A percentile compares a stretch with the other conserved stretches of the same genome.
These are phyloP conservation scores for Betta splendens DNA, from an alignment of 2,797 vertebrate genomes.

Conservation along the genomic window DNA sequence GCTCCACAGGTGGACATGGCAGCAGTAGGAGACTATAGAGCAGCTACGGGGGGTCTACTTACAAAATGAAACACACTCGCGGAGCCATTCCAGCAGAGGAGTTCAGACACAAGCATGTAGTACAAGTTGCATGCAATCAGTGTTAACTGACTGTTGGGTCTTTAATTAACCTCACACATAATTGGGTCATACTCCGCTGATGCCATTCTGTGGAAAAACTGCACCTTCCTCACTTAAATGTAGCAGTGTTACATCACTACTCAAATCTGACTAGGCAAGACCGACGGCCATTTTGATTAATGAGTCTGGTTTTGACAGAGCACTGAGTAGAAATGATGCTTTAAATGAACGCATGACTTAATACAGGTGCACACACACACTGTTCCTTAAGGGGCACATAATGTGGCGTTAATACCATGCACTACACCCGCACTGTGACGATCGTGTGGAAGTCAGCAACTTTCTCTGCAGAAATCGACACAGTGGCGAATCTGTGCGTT, in stretches of 20 bases:
- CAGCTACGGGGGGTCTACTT: constrained; percentile 47
- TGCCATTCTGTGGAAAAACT: not conserved
- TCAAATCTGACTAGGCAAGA: constrained; percentile 45
- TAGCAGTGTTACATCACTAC: constrained; percentile 53
- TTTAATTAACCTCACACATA: not conserved
- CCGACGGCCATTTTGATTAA: constrained; percentile 75
- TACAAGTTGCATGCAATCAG: constrained; percentile 10
- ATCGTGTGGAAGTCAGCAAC: constrained; percentile 27
- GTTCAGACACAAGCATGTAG: not conserved
- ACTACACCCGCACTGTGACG: not conserved
- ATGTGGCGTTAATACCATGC: not conserved
- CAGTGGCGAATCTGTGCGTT: not conserved
- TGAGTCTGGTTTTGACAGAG: constrained; percentile 50
- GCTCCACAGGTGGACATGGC: constrained; percentile 68
- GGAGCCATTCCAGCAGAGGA: constrained; percentile 31
- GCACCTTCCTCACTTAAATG: constrained; percentile 32
- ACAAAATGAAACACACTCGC: constrained; percentile 40
- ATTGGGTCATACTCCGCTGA: not conserved
- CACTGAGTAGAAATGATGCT: constrained; percentile 3
- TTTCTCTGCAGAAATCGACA: constrained; percentile 7
- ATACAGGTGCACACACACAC: not conserved
- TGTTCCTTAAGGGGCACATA: not conserved
- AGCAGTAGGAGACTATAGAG: constrained; percentile 47
- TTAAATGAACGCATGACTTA: constrained; percentile 9
- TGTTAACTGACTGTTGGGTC: constrained; percentile 10